A percentile compares a stretch with the other conserved stretches of the same genome.
Conservation (phyloP, 2,888 invertebrate species). For the Agrotis segetum region DNA sequence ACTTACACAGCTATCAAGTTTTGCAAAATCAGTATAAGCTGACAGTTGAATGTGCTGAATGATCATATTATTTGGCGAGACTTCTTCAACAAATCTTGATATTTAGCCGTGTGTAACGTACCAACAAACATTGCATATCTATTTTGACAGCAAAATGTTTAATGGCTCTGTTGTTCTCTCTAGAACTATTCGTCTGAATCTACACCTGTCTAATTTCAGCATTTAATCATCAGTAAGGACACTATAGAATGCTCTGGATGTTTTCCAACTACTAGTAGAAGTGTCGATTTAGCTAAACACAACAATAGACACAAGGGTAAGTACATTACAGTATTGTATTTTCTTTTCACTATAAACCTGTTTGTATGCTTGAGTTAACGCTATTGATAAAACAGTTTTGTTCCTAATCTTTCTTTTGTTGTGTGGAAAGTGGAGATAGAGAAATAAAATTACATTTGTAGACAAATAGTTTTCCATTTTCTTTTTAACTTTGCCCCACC, state of each 20-base stretch:
- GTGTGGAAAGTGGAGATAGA: constrained; percentile 4
- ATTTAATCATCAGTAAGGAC: constrained; percentile 47
- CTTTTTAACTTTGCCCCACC: too few species aligned
- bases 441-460: constrained; percentile 12
- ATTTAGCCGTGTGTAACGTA: too few species aligned
- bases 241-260: constrained; percentile 56
- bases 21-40: too few species aligned
- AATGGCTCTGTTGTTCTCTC: constrained; percentile 41
- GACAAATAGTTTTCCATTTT: constrained; percentile 4
- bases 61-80: too few species aligned
- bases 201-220: constrained; percentile 47
- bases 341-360: constrained; percentile 29
- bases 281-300: constrained; percentile 32
- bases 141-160: constrained; percentile 21
- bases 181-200: constrained; percentile 22
- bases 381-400: constrained; percentile 13
- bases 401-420: constrained; percentile 37
- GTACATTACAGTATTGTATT: constrained; percentile 36
- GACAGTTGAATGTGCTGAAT: too few species aligned
- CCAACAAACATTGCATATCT: neutral
- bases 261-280: constrained; percentile 51
- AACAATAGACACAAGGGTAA: constrained; percentile 36
- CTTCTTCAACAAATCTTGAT: too few species aligned
- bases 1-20: too few species aligned
- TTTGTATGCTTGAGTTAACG: constrained; percentile 16